A percentile compares a stretch with the other conserved stretches of the same genome.
Conservation (phyloP, 2,888 invertebrate species). For the Eupeodes latifasciatus region DNA sequence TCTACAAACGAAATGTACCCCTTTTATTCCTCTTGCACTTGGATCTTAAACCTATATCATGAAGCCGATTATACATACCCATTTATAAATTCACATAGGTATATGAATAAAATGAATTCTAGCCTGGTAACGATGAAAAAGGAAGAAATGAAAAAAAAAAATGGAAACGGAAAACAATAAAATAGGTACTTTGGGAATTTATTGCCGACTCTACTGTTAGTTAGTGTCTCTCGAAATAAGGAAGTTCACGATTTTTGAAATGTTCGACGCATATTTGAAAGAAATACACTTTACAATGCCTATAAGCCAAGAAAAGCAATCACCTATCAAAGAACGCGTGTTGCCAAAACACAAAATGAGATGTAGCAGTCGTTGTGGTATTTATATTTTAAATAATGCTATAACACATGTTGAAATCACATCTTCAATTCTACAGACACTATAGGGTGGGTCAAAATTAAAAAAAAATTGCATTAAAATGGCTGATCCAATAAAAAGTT, state of each 20-base stretch:
- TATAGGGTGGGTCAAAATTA: too few species aligned
- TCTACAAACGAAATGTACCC: constrained; percentile 46
- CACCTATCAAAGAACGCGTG: background rate
- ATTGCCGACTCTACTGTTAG: constrained; percentile 13
- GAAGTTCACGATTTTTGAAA: constrained; percentile 46
- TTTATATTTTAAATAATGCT: constrained; percentile 40
- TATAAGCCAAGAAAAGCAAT: background rate
- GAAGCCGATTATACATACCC: constrained; percentile 18
- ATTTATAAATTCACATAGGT: constrained; percentile 55
- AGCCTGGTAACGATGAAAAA: constrained; percentile 1
- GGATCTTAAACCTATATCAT: constrained; percentile 38
- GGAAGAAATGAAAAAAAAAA: constrained; percentile 12
- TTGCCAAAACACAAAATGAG: background rate
- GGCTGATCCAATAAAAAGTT: too few species aligned
- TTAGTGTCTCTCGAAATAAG: background rate
- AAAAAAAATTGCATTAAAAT: too few species aligned
- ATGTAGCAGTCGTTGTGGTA: constrained; percentile 59
- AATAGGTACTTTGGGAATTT: constrained; percentile 16
- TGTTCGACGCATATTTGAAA: constrained; percentile 10
- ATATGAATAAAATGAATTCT: constrained; percentile 61
- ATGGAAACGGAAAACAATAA: constrained; percentile 19
- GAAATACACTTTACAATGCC: background rate
- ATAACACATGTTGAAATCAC: background rate
- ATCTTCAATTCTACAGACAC: too few species aligned
- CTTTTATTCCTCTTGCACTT: constrained; percentile 61